phyloP scores from a whole-genome alignment of 2,797 vertebrate species.

The Epinephelus malabaricus region DNA sequence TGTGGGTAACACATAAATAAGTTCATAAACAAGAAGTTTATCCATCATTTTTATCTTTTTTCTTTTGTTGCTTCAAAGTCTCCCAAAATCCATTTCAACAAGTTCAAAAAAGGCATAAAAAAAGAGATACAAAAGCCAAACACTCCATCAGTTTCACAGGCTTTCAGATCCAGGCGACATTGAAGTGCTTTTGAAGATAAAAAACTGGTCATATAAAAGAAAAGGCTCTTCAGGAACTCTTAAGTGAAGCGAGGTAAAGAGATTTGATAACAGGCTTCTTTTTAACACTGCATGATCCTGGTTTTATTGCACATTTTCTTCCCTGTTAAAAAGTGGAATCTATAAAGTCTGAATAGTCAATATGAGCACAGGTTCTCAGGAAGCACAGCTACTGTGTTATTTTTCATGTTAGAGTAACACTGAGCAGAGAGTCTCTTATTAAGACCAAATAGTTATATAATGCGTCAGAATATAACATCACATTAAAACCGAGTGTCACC shows the following conservation, averaged over 20 bases:
- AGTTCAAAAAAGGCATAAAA: not conserved
- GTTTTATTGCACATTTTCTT: not conserved
- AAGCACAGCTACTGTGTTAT: not conserved
- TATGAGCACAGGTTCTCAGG: not conserved
- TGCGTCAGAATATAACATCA: not conserved
- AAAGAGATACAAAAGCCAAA: slow-evolving; percentile 19
- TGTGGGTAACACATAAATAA: not conserved
- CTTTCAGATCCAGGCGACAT: slow-evolving; percentile 17
- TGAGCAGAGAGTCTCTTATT: not conserved
- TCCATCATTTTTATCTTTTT: slow-evolving; percentile 10
- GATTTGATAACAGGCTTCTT: not conserved
- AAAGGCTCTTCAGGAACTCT: slow-evolving; percentile 8
- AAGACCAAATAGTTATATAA: not conserved
- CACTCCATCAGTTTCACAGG: slow-evolving; percentile 1
- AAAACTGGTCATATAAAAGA: not conserved
- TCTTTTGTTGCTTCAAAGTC: slow-evolving; percentile 3
- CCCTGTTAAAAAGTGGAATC: not conserved
- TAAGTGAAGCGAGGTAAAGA: not conserved
- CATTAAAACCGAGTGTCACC: not conserved
- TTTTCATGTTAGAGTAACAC: not conserved
- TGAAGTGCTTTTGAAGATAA: slow-evolving; percentile 23
- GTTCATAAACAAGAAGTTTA: not conserved
- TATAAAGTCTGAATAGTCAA: not conserved
- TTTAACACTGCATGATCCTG: not conserved
- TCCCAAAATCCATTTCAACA: slow-evolving; percentile 18